These are phyloP conservation scores for Protosalanx chinensis DNA, from an alignment of 2,797 vertebrate genomes.

Conservation along the genomic window DNA sequence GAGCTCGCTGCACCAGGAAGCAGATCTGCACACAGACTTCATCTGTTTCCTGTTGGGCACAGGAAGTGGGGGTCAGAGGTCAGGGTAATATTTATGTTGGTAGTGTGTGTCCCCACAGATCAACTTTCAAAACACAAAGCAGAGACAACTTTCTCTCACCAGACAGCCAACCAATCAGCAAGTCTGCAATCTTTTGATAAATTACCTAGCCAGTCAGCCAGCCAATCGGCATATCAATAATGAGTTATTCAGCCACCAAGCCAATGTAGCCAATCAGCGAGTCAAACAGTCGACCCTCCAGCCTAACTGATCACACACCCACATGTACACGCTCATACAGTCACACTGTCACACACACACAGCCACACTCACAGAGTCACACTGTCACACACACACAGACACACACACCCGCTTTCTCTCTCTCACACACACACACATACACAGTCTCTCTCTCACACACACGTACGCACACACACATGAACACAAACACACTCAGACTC, in stretches of 20 bases:
- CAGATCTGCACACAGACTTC: conserved; percentile 38
- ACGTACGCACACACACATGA: not conserved
- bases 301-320: not conserved
- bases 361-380: not conserved
- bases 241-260: not conserved
- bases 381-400: not conserved
- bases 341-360: not conserved
- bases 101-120: conserved; percentile 65
- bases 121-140: conserved; percentile 70
- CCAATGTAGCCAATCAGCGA: conserved; percentile 21
- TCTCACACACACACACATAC: not conserved
- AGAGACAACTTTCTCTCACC: conserved; percentile 27
- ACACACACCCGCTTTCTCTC: not conserved
- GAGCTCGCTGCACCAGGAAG: conserved; percentile 40
- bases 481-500: not conserved
- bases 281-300: conserved; percentile 11
- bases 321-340: not conserved
- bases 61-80: conserved; percentile 70
- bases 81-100: conserved; percentile 76
- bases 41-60: conserved; percentile 69
- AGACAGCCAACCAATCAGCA: conserved; percentile 8
- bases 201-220: not conserved
- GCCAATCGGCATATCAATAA: conserved; percentile 30
- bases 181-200: conserved; percentile 23
- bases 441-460: not conserved